phyloP scores from a whole-genome alignment of 2,113 vertebrate species.

The Melierax canorus region DNA sequence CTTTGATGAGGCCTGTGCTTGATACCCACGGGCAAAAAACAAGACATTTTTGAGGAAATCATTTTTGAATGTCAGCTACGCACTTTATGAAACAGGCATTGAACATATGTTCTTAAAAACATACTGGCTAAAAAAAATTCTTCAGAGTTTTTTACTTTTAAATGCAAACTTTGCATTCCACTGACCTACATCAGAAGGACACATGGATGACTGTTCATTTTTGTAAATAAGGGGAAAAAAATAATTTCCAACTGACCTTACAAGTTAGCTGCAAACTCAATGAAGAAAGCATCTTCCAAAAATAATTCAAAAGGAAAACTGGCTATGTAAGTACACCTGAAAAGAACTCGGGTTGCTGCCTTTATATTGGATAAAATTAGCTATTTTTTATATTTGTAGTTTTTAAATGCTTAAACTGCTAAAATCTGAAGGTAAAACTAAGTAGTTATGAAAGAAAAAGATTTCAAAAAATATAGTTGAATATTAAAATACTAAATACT shows the following conservation, averaged over 20 bases:
- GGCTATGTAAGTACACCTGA: neutral
- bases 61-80: neutral
- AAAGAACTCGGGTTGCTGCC: neutral
- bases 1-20: neutral
- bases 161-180: neutral
- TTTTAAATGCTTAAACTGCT: neutral
- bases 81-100: neutral
- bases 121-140: neutral
- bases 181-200: neutral
- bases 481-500: neutral
- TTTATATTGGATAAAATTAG: neutral
- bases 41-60: neutral
- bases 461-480: neutral
- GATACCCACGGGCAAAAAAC: neutral
- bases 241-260: neutral
- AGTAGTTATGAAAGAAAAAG: neutral
- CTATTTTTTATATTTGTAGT: neutral
- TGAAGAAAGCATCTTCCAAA: neutral
- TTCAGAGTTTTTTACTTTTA: neutral
- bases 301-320: neutral
- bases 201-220: neutral
- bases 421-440: neutral
- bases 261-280: neutral
- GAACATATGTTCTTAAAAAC: neutral
- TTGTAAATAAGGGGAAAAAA: neutral